A percentile compares a stretch with the other conserved stretches of the same genome.
Evolutionary conservation across 2,888 invertebrate genomes (phyloP).

Genomic region (Belgica antarctica): DNA sequence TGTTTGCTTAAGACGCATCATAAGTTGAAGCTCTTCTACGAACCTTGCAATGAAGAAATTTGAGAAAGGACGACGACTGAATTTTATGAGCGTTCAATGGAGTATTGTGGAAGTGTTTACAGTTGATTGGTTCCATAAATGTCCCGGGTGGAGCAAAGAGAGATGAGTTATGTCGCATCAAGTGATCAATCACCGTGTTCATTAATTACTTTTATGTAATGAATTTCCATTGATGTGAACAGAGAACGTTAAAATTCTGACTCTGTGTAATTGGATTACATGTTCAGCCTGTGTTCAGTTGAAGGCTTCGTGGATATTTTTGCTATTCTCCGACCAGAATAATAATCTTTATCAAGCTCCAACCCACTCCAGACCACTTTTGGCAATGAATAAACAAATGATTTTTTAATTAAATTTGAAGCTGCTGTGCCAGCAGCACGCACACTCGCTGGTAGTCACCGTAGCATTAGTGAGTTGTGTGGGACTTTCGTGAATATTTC

Average conservation of each 20-base stretch:
- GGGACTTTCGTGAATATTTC: background rate
- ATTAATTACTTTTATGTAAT: background rate
- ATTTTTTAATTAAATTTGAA: conserved; percentile 21
- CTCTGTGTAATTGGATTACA: conserved; percentile 6
- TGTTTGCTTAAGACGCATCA: too few relatives aligned
- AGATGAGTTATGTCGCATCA: too few relatives aligned
- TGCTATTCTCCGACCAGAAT: background rate
- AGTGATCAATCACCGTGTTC: background rate
- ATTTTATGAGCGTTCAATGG: background rate
- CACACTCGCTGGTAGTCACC: too few relatives aligned
- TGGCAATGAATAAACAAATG: conserved; percentile 1
- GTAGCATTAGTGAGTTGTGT: too few relatives aligned
- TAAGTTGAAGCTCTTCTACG: too few relatives aligned
- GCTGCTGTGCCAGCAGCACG: background rate
- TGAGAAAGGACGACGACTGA: background rate
- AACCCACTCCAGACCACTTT: background rate
- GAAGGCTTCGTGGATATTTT: background rate
- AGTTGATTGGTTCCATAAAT: background rate
- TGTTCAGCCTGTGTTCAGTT: background rate
- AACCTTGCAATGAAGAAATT: too few relatives aligned
- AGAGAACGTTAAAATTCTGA: background rate
- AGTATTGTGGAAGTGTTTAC: too few relatives aligned
- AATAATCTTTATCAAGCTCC: conserved; percentile 10
- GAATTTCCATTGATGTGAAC: background rate
- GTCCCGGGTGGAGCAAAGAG: too few relatives aligned